A percentile compares a stretch with the other conserved stretches of the same genome.
These are phyloP conservation scores for Oceanodroma leucorhoa DNA, from an alignment of 2,797 vertebrate genomes.

Conservation along the genomic window DNA sequence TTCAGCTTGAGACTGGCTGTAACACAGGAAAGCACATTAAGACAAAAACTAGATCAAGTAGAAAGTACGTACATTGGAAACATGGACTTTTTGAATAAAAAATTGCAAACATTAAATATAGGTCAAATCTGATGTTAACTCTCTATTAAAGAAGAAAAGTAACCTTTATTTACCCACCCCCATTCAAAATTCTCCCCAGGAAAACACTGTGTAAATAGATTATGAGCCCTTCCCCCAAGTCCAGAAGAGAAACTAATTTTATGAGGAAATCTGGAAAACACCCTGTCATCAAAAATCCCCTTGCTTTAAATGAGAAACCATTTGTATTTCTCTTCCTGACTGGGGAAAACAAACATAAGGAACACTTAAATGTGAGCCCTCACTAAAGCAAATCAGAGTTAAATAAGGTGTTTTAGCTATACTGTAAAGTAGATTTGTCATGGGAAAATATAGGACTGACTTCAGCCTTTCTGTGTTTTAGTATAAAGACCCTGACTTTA, in stretches of 20 bases:
- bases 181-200: neutral
- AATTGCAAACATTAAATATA: rapidly evolving
- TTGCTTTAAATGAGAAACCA: neutral
- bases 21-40: neutral
- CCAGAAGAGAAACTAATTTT: neutral
- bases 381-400: neutral
- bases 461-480: neutral
- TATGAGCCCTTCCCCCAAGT: neutral
- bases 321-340: neutral
- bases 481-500: neutral
- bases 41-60: neutral
- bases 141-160: neutral
- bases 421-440: neutral
- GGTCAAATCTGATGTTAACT: neutral
- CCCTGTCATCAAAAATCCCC: neutral
- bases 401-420: neutral
- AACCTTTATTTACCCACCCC: neutral
- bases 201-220: neutral
- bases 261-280: constrained; percentile 2
- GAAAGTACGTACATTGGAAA: neutral
- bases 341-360: neutral
- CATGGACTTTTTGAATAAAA: neutral
- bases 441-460: neutral
- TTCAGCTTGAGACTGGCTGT: neutral
- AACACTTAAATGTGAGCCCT: neutral